Evolutionary conservation across 2,888 invertebrate genomes (phyloP).

Genomic region (Molorchus minor): DNA sequence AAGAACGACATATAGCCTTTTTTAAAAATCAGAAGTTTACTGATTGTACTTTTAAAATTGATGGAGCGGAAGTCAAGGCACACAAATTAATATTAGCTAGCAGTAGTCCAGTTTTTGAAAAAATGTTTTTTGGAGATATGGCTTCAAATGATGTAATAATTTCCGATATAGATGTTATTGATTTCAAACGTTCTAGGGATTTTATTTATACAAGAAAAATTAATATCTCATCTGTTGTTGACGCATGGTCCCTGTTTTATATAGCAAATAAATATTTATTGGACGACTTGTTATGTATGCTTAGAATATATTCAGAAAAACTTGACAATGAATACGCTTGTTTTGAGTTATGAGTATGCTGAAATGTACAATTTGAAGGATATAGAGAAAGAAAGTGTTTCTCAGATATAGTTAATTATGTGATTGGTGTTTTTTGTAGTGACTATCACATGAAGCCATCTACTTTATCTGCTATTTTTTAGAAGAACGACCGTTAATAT

Average conservation of each 20-base stretch:
- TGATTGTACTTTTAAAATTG: slow-evolving; percentile 69
- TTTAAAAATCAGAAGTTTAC: slow-evolving; percentile 41
- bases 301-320: slow-evolving; percentile 66
- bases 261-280: slow-evolving; percentile 74
- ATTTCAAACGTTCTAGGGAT: slow-evolving; percentile 70
- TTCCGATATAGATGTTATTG: slow-evolving; percentile 69
- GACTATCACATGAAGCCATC: slow-evolving; percentile 65
- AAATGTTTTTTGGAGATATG: slow-evolving; percentile 73
- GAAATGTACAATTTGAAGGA: slow-evolving; percentile 68
- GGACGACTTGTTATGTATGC: slow-evolving; percentile 65
- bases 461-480: slow-evolving; percentile 66
- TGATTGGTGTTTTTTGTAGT: slow-evolving; percentile 64
- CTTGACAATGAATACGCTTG: slow-evolving; percentile 68
- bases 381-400: slow-evolving; percentile 64
- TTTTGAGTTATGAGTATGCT: slow-evolving; percentile 70
- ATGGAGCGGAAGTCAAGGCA: slow-evolving; percentile 65
- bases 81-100: slow-evolving; percentile 72
- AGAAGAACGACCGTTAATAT: slow-evolving; percentile 16
- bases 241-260: slow-evolving; percentile 72
- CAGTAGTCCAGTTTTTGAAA: slow-evolving; percentile 75
- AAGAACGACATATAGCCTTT: slow-evolving; percentile 31
- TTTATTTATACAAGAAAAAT: slow-evolving; percentile 72
- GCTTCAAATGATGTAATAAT: slow-evolving; percentile 65
- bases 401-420: slow-evolving; percentile 67
- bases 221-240: slow-evolving; percentile 65